These are phyloP conservation scores for Epizoanthus ramosus DNA, from an alignment of 92 coral and sea anemone species.

Conservation along the genomic window DNA sequence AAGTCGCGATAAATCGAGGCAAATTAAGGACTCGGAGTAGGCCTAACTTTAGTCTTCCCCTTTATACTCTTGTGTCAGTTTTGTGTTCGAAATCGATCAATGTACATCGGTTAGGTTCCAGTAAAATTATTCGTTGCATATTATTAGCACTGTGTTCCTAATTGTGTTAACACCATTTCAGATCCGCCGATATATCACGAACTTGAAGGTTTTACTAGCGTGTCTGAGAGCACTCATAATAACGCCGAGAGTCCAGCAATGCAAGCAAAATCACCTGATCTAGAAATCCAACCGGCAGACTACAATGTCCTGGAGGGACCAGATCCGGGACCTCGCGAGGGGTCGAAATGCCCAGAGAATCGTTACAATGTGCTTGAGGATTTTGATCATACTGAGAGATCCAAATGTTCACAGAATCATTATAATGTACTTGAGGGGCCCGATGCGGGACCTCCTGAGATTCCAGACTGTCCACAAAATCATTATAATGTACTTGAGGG, in stretches of 20 bases:
- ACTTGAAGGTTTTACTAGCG: not conserved
- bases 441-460: not conserved
- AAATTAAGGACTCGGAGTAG: too few species aligned
- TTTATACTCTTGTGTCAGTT: too few species aligned
- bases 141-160: not conserved
- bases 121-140: not conserved
- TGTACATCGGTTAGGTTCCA: too few species aligned
- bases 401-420: not conserved
- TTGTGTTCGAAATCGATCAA: too few species aligned
- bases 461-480: not conserved
- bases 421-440: slow-evolving; percentile 23
- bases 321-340: not conserved
- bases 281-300: not conserved
- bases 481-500: slow-evolving; percentile 6
- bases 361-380: not conserved
- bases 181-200: not conserved
- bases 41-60: too few species aligned
- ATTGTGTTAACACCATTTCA: not conserved
- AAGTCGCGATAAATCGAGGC: too few species aligned
- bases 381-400: too few species aligned
- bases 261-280: not conserved
- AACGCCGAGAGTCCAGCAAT: not conserved
- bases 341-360: not conserved
- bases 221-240: not conserved
- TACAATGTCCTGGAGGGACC: slow-evolving; percentile 19